Percentiles rank a stretch among this genome's conserved stretches.
These are phyloP conservation scores for Galbula dea DNA, from an alignment of 2,113 vertebrate genomes.

Conservation along the genomic window DNA sequence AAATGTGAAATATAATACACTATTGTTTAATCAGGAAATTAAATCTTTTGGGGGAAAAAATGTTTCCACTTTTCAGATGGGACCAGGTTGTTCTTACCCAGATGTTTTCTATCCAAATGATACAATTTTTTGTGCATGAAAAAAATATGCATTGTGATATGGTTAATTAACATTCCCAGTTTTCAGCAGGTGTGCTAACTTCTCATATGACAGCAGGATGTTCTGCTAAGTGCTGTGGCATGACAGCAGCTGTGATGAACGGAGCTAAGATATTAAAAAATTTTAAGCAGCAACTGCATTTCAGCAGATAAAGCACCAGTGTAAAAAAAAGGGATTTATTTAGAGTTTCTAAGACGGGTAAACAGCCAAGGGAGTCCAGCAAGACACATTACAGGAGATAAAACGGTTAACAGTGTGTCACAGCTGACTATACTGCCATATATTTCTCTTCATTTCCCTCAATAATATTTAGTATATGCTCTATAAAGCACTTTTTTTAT, in stretches of 20 bases:
- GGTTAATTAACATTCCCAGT: conserved; percentile 39
- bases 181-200: conserved; percentile 30
- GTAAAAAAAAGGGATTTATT: not conserved
- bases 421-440: not conserved
- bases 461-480: conserved; percentile 34
- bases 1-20: not conserved
- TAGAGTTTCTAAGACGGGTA: not conserved
- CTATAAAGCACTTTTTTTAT: conserved; percentile 18
- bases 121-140: not conserved
- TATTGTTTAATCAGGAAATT: not conserved
- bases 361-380: conserved; percentile 12
- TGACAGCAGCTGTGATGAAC: conserved; percentile 18
- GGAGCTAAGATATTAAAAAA: not conserved
- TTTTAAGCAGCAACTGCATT: not conserved
- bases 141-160: not conserved
- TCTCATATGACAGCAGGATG: not conserved
- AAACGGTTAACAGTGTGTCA: not conserved
- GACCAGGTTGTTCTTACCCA: not conserved
- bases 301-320: not conserved
- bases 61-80: not conserved
- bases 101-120: not conserved
- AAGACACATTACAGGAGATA: conserved; percentile 15
- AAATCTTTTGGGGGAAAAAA: not conserved
- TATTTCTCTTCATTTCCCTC: conserved; percentile 33
- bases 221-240: conserved; percentile 8